phyloP scores from a whole-genome alignment of 2,797 vertebrate species.

The Neosalanx taihuensis region DNA sequence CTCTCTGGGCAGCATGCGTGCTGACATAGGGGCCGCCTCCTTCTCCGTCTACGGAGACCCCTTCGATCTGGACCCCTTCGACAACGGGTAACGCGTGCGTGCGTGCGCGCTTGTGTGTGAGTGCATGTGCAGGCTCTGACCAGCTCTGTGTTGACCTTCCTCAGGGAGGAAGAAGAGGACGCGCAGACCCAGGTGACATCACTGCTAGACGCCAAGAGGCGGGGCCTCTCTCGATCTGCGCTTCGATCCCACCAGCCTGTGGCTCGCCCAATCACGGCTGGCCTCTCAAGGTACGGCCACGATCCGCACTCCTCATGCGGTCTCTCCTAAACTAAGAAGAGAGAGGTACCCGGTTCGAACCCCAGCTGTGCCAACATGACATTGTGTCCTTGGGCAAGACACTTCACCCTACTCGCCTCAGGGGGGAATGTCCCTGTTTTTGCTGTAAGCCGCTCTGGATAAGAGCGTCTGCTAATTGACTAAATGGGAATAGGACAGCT shows the following conservation, averaged over 20 bases:
- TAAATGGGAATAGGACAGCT: background rate
- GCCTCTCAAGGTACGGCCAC: constrained; percentile 78
- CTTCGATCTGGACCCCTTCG: constrained; percentile 83
- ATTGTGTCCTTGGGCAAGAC: too few species aligned
- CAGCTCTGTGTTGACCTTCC: constrained; percentile 22
- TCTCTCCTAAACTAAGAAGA: background rate
- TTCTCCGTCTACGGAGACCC: constrained; percentile 94
- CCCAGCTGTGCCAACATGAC: too few species aligned
- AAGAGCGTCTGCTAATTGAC: too few species aligned
- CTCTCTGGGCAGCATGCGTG: constrained; percentile 85
- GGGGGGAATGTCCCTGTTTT: too few species aligned
- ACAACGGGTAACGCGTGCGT: constrained; percentile 75
- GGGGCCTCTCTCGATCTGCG: constrained; percentile 88
- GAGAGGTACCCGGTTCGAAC: too few species aligned
- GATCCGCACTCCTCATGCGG: too few species aligned
- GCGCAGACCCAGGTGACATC: constrained; percentile 71
- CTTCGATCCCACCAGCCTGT: constrained; percentile 94
- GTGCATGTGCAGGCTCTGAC: background rate
- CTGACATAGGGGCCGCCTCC: constrained; percentile 90
- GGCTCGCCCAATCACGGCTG: constrained; percentile 84
- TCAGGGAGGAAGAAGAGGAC: constrained; percentile 70
- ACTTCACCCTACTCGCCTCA: too few species aligned
- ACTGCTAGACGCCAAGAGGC: constrained; percentile 84
- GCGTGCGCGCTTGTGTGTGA: background rate
- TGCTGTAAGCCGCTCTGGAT: too few species aligned